Evolutionary conservation across 2,888 invertebrate species (phyloP).

Genomic region (Acanthosoma haemorrhoidale): DNA sequence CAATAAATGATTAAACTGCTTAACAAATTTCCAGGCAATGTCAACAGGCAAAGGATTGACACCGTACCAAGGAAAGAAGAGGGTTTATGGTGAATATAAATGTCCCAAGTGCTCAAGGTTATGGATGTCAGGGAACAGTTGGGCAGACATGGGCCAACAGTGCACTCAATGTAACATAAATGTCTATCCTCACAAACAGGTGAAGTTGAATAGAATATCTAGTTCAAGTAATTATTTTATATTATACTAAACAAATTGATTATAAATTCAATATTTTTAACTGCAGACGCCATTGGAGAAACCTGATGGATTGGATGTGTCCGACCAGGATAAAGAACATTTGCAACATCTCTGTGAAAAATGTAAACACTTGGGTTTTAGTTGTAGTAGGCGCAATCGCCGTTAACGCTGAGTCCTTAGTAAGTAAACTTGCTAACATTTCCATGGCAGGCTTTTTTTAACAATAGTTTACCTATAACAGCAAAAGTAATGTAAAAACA

Average conservation of each 20-base stretch:
- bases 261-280: not conserved
- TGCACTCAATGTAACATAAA: conserved; percentile 84
- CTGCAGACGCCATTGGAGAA: conserved; percentile 74
- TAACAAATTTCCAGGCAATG: no score
- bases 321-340: conserved; percentile 84
- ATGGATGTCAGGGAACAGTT: conserved; percentile 90
- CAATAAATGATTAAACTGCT: no score
- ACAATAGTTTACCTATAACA: no score
- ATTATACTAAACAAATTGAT: not conserved
- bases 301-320: conserved; percentile 81
- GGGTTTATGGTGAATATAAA: conserved; percentile 87
- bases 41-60: conserved; percentile 79
- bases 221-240: no score
- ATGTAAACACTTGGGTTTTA: conserved; percentile 75
- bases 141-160: conserved; percentile 87
- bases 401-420: conserved; percentile 29
- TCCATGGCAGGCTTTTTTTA: no score
- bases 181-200: conserved; percentile 88
- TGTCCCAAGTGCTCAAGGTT: conserved; percentile 86
- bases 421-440: no score
- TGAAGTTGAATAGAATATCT: conserved; percentile 45
- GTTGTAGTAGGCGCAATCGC: conserved; percentile 54
- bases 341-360: conserved; percentile 84
- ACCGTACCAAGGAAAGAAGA: conserved; percentile 83
- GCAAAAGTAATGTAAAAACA: no score